Evolutionary conservation across 2,888 invertebrate species (phyloP).

Genomic region (Reticulitermes lucifugus): DNA sequence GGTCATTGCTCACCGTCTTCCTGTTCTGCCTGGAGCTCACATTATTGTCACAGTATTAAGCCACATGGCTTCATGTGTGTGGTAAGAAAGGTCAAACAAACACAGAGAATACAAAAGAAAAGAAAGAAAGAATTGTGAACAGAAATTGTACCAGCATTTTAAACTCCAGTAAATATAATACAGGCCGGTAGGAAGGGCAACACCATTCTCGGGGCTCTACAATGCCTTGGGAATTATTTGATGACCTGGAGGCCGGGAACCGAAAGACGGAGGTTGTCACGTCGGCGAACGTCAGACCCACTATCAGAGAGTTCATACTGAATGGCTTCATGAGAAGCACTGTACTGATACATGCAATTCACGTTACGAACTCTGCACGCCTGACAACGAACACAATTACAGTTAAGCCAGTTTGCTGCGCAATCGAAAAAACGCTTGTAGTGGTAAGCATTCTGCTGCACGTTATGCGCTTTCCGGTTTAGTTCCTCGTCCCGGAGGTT

Average conservation of each 20-base stretch:
- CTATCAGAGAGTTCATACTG: neutral
- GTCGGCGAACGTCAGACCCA: neutral
- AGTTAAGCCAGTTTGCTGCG: too few species aligned
- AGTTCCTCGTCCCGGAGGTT: too few species aligned
- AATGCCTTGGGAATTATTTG: neutral
- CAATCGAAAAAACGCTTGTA: too few species aligned
- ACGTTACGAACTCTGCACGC: neutral
- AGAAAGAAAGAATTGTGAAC: neutral
- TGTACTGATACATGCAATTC: neutral
- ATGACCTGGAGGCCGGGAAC: neutral
- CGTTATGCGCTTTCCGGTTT: too few species aligned
- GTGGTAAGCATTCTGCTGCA: too few species aligned
- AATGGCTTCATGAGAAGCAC: neutral
- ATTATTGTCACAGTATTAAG: neutral
- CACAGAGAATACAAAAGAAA: neutral
- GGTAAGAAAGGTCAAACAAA: neutral
- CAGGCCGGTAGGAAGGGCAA: neutral
- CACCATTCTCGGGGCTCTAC: neutral
- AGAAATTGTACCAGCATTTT: neutral
- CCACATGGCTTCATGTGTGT: neutral
- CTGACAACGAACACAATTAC: neutral
- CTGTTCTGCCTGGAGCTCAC: neutral
- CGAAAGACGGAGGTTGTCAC: neutral
- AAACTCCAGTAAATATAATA: neutral
- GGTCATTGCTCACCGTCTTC: constrained; percentile 8